A percentile compares a stretch with the other conserved stretches of the same genome.
Conservation (phyloP, 2,888 invertebrate species). For the Seira musarum region DNA sequence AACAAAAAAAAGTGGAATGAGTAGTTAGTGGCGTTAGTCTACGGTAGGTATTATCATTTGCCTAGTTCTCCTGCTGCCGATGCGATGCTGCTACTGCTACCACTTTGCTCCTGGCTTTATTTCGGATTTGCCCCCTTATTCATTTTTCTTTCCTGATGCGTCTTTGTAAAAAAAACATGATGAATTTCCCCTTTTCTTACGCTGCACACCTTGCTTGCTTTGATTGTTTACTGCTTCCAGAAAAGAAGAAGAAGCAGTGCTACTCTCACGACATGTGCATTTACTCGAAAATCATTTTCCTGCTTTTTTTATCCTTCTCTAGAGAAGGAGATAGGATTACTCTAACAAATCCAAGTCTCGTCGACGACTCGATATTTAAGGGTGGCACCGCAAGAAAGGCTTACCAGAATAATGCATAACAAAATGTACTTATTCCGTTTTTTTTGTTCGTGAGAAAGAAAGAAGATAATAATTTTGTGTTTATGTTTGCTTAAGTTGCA, state of each 20-base stretch:
- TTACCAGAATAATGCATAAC: not conserved
- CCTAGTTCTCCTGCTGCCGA: conserved; percentile 30
- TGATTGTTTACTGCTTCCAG: conserved; percentile 5
- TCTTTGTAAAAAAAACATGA: not conserved
- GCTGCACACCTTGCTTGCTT: conserved; percentile 30
- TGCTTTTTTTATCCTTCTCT: conserved; percentile 10
- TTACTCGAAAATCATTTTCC: conserved; percentile 3
- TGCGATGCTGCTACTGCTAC: conserved; percentile 42
- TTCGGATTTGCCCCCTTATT: conserved; percentile 29
- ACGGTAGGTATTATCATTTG: conserved; percentile 5
- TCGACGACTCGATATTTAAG: too few species aligned
- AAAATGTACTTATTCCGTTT: not conserved
- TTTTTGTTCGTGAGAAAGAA: not conserved
- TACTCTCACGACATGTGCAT: not conserved
- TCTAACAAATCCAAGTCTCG: not conserved
- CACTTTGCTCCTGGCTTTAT: conserved; percentile 54
- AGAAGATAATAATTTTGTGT: not conserved
- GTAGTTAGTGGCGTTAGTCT: not conserved
- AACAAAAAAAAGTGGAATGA: not conserved
- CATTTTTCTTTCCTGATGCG: conserved; percentile 28
- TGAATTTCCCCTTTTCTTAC: conserved; percentile 25
- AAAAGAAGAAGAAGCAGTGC: too few species aligned
- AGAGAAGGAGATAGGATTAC: conserved; percentile 15
- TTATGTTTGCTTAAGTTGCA: conserved; percentile 14
- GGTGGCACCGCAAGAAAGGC: too few species aligned